Conservation (phyloP, 2,797 vertebrate genomes). For the Acanthopagrus latus region DNA sequence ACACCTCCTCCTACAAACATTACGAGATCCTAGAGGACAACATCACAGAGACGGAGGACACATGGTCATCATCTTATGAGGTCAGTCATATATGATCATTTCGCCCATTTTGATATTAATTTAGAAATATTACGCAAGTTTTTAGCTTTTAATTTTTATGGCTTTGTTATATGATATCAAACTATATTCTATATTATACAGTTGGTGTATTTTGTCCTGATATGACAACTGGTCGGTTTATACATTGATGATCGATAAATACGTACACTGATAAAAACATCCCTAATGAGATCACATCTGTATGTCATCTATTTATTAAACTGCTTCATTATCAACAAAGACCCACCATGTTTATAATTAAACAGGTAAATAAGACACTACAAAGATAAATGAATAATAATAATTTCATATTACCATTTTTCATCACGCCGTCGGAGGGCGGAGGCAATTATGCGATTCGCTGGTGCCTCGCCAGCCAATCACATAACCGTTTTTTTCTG, state of each 20-base stretch:
- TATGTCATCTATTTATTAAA: too few species aligned
- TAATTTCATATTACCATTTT: too few species aligned
- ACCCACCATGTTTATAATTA: too few species aligned
- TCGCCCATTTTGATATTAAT: background rate
- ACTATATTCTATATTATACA: background rate
- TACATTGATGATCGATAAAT: too few species aligned
- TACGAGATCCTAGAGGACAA: background rate
- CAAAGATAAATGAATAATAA: too few species aligned
- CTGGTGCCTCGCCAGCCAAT: background rate
- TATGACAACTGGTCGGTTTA: too few species aligned
- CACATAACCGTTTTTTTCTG: background rate
- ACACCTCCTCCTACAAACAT: rapidly evolving
- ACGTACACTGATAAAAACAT: too few species aligned
- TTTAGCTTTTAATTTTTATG: background rate
- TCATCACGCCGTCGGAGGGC: too few species aligned
- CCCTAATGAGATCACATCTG: too few species aligned
- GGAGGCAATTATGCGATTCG: too few species aligned
- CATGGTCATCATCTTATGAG: rapidly evolving
- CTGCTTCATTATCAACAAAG: too few species aligned
- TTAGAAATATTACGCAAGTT: background rate
- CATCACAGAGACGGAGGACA: rapidly evolving
- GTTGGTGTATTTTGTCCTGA: background rate
- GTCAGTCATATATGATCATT: constrained; percentile 30
- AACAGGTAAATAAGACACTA: too few species aligned
- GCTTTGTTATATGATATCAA: background rate